These are phyloP conservation scores for Ctenomys sociabilis DNA, from an alignment of 2,113 vertebrate genomes.

Conservation along the genomic window DNA sequence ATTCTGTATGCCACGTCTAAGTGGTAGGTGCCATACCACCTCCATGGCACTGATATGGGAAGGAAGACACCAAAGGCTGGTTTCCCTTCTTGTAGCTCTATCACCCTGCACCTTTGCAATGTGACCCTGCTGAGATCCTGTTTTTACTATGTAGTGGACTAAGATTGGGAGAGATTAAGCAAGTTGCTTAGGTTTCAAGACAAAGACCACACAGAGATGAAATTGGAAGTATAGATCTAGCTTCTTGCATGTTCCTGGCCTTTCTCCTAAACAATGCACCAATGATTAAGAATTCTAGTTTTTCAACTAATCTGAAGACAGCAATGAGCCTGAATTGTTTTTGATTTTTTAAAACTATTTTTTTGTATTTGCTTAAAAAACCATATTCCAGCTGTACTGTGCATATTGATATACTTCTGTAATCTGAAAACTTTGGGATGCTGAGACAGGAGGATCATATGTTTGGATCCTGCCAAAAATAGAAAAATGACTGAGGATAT, in stretches of 20 bases:
- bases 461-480: neutral
- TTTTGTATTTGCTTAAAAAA: no score
- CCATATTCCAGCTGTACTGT: neutral
- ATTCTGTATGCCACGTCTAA: neutral
- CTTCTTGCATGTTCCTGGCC: neutral
- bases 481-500: neutral
- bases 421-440: neutral
- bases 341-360: no score
- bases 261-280: neutral
- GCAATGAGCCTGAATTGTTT: no score
- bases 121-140: accelerated
- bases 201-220: neutral
- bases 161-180: neutral
- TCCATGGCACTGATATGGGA: neutral
- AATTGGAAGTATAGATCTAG: neutral
- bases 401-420: neutral
- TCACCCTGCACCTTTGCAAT: neutral
- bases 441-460: neutral
- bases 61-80: neutral
- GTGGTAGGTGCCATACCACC: neutral
- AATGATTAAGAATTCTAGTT: neutral
- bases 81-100: neutral
- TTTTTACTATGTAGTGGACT: neutral
- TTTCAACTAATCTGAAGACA: no score
- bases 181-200: neutral